Evolutionary conservation across 2,113 vertebrate genomes (phyloP), one percentile per base, ranked within the genome.

Genomic region (Alectura lathami): DNA sequence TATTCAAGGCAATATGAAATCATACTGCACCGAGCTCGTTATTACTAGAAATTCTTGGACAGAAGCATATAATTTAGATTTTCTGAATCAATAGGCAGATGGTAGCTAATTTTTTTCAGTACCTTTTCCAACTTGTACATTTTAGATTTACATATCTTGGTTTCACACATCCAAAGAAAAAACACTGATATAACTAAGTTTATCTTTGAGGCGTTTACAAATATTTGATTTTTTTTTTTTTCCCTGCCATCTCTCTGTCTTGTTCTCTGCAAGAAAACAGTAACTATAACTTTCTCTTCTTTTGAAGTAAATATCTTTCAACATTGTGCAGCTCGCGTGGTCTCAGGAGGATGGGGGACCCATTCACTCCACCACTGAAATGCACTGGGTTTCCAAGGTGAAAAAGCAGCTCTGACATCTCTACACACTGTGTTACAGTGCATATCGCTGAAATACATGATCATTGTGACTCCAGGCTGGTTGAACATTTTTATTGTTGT

Each of bases 1-100:
- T 63, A 45, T 91, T 76, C 69, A 89, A 93, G 86, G 84, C 66
- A 87, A 21, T 88, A 92, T 94, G 57, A 91, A 96, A 53, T 84
- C 90, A 89, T 91, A 95, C 95, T 87, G 94, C 91, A 96, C 86
- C 94, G 85, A 96, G 93, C 89, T 91, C 68, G 97, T 97, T 97
- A 97, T 97, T 96, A 96, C 64, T 83, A 88, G 74, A 95, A 87
- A 95, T 70, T 93, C 43, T 86, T 83, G 85, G 88, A 95, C 88
- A 75, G 91, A 68, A 96, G 84, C 92, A 93, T 66, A 79, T 76
- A 88, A 76, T 76, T 90, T 94, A 93, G 89, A 86, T 90, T 85
- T 87, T 91, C 92, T 94, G 76, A 96, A 94, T 94, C 86, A 93
- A 92, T 88, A 97, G 91, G 97, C 94, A 97, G 95, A 93, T 96